phyloP scores from a whole-genome alignment of 2,888 invertebrate genomes.

The Prosapia bicincta region DNA sequence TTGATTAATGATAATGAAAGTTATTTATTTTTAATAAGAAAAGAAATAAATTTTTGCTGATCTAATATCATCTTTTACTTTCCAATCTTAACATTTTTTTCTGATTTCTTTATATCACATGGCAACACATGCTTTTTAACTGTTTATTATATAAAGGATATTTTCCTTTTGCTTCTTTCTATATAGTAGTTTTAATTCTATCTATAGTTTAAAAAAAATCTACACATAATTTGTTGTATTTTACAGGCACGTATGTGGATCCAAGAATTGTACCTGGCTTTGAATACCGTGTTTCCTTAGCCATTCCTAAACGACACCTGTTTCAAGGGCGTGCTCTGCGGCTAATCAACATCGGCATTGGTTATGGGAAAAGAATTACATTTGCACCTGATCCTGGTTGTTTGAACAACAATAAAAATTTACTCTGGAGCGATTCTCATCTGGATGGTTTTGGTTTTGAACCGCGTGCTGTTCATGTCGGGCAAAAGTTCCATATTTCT shows the following conservation, averaged over 20 bases:
- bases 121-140: too few relatives aligned
- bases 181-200: not conserved
- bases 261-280: conserved; percentile 69
- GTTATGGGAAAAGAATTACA: conserved; percentile 71
- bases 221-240: too few relatives aligned
- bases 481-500: conserved; percentile 59
- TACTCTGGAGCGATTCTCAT: conserved; percentile 75
- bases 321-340: conserved; percentile 62
- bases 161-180: not conserved
- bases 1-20: too few relatives aligned
- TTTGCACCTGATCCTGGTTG: conserved; percentile 63
- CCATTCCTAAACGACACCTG: conserved; percentile 58
- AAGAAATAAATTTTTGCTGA: too few relatives aligned
- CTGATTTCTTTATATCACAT: too few relatives aligned
- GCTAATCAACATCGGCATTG: conserved; percentile 65
- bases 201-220: too few relatives aligned
- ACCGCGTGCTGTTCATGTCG: conserved; percentile 61
- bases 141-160: too few relatives aligned
- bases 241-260: conserved; percentile 67
- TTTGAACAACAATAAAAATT: conserved; percentile 51
- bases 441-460: conserved; percentile 69
- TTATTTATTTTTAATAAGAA: too few relatives aligned
- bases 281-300: conserved; percentile 65
- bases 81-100: too few relatives aligned
- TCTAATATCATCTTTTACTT: too few relatives aligned